Base-by-base conservation (phyloP, 2,113 vertebrate genomes). In the Trogon surrucura region DNA sequence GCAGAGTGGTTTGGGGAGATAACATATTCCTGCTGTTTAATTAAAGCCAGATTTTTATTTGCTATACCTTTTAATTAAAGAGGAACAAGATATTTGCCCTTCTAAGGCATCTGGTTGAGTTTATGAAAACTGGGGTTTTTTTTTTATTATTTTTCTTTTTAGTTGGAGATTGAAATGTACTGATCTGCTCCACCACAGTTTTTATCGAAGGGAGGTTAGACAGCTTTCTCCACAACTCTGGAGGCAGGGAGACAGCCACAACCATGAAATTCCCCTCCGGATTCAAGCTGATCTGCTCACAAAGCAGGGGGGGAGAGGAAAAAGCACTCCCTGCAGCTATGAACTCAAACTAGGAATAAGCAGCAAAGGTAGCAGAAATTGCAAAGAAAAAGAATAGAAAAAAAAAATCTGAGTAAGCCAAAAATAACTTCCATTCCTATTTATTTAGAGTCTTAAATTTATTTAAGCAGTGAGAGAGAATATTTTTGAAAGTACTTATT, bases 41-140 rank as follows among this genome's bases (percentile, higher is more conserved):
- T 92, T 93, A 94, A 96, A 95, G 13, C 65, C 95, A 97, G 92
- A 41, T 74, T 94, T 96, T 96, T 91, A 91, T 96, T 96, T 90
- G 69, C 79, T 84, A 16, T 83, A 97, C 94, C 89, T 96, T 95
- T 85, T 97, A 95, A 96, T 96, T 97, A 82, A 91, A 95, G 91
- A 96, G 91, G 77, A 94, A 96, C 81, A 70, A 93, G 78, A 89
- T 70, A 87, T 94, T 88, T 94, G 86, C 73, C 77, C 48, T 94
- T 93, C 45, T 93, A 62, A 80, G 90, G 89, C 83, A 95, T 95
- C 89, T 86, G 90, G 58, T 92, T 89, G 92, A 95, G 92, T 92
- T 96, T 93, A 86, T 86, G 53, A 86, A 95, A 94, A 53, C 62
- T 67, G 30, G 29, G 44, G 23, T 16, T 41, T 41, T 2, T 9